Conservation (phyloP, 2,888 invertebrate species). For the Abrostola triplasia region DNA sequence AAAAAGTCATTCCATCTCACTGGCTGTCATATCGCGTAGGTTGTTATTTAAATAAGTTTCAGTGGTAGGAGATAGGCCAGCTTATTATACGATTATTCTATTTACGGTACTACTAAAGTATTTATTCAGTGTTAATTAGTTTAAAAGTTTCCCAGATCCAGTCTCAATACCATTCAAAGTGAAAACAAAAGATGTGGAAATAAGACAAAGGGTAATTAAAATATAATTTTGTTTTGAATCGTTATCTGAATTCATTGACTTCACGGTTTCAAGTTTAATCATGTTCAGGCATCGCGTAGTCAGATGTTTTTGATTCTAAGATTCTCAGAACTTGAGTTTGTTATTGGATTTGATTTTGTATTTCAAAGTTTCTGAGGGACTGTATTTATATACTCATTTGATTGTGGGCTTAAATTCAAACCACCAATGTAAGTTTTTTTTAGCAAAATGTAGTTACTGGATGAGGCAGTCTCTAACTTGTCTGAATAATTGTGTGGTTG, state of each 20-base stretch:
- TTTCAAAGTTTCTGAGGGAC: too few species aligned
- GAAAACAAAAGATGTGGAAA: background rate
- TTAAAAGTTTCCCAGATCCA: background rate
- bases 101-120: background rate
- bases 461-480: too few species aligned
- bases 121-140: constrained; percentile 4
- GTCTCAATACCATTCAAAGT: background rate
- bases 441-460: too few species aligned
- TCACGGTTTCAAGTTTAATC: background rate
- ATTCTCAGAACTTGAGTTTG: background rate
- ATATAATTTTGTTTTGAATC: background rate
- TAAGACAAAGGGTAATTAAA: constrained; percentile 4
- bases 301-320: background rate
- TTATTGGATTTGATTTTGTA: too few species aligned
- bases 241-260: constrained; percentile 1
- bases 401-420: too few species aligned
- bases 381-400: too few species aligned
- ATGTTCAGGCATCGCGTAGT: background rate
- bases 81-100: background rate
- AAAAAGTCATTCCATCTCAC: background rate
- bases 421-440: too few species aligned
- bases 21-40: background rate
- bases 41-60: constrained; percentile 1
- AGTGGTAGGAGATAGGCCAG: background rate
- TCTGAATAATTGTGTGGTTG: too few species aligned